Evolutionary conservation across 2,888 invertebrate species (phyloP).

Genomic region (Andricus quercusramuli): DNA sequence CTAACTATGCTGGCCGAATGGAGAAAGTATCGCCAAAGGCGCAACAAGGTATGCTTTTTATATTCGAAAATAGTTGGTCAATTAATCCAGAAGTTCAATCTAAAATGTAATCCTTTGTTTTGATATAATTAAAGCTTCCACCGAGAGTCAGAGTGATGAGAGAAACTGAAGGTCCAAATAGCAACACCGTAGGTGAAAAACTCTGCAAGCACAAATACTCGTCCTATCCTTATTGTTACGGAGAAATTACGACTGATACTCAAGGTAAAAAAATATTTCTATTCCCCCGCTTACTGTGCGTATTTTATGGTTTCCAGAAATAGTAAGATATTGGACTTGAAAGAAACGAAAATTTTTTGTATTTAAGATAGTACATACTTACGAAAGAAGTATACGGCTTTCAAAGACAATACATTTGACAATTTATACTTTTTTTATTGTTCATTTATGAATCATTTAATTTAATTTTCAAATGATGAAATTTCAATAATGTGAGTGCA

Average conservation of each 20-base stretch:
- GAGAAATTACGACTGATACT: constrained; percentile 89
- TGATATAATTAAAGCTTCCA: constrained; percentile 79
- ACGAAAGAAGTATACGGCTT: too few species aligned
- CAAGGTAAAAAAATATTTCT: constrained; percentile 78
- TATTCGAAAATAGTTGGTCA: not conserved
- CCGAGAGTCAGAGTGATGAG: constrained; percentile 87
- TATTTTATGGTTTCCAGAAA: too few species aligned
- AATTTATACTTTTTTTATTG: too few species aligned
- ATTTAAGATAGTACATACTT: too few species aligned
- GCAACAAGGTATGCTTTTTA: constrained; percentile 78
- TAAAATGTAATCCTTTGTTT: too few species aligned
- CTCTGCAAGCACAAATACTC: constrained; percentile 93
- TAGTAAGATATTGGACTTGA: too few species aligned
- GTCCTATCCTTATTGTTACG: constrained; percentile 93
- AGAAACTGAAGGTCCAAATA: constrained; percentile 82
- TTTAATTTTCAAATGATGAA: too few species aligned
- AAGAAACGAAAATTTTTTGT: too few species aligned
- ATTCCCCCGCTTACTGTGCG: too few species aligned
- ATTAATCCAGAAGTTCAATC: not conserved
- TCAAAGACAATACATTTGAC: too few species aligned
- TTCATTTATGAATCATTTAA: too few species aligned
- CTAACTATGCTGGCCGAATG: constrained; percentile 89
- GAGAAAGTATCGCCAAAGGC: constrained; percentile 87
- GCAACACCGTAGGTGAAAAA: constrained; percentile 81
- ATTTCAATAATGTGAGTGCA: too few species aligned